These are phyloP conservation scores for Pseudochirops cupreus DNA, from an alignment of 2,797 vertebrate genomes.

Conservation along the genomic window DNA sequence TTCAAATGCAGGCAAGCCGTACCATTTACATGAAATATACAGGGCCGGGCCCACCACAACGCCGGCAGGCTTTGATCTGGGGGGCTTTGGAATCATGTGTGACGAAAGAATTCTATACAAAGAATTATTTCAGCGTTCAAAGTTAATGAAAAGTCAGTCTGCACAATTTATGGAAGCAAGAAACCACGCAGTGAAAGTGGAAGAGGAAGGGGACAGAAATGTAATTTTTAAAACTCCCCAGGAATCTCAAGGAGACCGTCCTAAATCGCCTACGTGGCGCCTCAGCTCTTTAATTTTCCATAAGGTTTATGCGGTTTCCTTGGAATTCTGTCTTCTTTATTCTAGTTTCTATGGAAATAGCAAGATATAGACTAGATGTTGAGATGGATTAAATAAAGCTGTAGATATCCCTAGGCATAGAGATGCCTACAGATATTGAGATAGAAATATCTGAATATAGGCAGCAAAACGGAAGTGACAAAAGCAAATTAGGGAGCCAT, in stretches of 20 bases:
- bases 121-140: constrained; percentile 83
- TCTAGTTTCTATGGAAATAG: constrained; percentile 48
- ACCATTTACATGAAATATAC: constrained; percentile 77
- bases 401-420: not conserved
- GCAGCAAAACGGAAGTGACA: constrained; percentile 23
- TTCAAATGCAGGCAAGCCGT: constrained; percentile 73
- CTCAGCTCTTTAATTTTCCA: constrained; percentile 73
- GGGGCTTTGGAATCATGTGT: constrained; percentile 80
- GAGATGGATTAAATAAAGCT: not conserved
- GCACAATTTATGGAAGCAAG: constrained; percentile 83
- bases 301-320: constrained; percentile 82
- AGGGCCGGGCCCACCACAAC: constrained; percentile 72
- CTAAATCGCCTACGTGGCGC: constrained; percentile 65
- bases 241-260: constrained; percentile 79
- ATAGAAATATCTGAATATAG: constrained; percentile 57
- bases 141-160: constrained; percentile 85
- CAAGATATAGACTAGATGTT: not conserved
- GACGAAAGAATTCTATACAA: constrained; percentile 83
- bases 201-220: constrained; percentile 72
- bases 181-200: constrained; percentile 74
- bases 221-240: constrained; percentile 68
- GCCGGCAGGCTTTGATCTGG: constrained; percentile 80
- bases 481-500: constrained; percentile 46
- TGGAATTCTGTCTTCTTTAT: constrained; percentile 66
- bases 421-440: constrained; percentile 48